Evolutionary conservation across 2,888 invertebrate species (phyloP).

Genomic region (Pyrrhosoma nymphula): DNA sequence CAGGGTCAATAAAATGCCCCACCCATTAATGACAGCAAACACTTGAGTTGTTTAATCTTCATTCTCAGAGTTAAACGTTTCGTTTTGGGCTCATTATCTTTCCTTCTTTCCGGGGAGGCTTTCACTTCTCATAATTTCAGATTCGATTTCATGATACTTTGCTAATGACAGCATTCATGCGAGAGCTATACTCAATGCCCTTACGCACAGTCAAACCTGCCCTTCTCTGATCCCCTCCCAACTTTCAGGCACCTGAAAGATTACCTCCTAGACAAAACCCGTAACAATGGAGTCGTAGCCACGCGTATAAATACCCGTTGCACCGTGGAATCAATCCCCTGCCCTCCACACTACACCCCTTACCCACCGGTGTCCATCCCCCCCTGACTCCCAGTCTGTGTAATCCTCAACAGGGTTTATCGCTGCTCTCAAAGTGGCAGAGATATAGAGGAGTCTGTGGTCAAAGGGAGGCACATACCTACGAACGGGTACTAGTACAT

Average conservation of each 20-base stretch:
- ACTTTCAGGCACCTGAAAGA: background rate
- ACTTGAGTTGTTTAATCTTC: too few species aligned
- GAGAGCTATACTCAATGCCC: too few species aligned
- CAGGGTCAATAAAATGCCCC: too few species aligned
- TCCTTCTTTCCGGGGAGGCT: too few species aligned
- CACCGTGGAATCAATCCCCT: background rate
- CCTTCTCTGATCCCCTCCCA: too few species aligned
- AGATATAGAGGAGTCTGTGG: background rate
- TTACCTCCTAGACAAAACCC: background rate
- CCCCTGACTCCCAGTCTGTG: background rate
- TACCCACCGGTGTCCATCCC: background rate
- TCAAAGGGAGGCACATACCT: background rate
- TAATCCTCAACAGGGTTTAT: background rate
- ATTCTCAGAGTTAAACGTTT: too few species aligned
- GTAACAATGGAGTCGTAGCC: background rate
- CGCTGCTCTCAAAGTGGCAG: background rate
- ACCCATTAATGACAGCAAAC: too few species aligned
- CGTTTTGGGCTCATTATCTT: too few species aligned
- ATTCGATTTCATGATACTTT: too few species aligned
- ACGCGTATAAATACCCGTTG: background rate
- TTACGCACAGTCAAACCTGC: too few species aligned
- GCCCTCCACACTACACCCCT: background rate
- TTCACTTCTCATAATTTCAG: too few species aligned
- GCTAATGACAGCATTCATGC: too few species aligned
- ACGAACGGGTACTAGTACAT: background rate